These are phyloP conservation scores for Erpobdella octoculata DNA, from an alignment of 2,888 invertebrate genomes.

Conservation along the genomic window DNA sequence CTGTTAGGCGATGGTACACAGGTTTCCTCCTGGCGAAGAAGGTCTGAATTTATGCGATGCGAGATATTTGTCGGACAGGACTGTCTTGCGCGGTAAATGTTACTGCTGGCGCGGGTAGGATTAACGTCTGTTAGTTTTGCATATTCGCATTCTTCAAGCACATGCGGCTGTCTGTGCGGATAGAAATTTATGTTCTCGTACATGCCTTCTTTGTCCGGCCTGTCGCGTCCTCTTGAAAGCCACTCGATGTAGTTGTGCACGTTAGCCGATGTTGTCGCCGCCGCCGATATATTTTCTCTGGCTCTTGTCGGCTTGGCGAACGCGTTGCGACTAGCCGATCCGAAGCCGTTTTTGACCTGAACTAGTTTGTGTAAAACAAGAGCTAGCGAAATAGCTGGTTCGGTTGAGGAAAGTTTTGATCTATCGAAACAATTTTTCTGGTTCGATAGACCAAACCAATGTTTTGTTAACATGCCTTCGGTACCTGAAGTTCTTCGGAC, in stretches of 20 bases:
- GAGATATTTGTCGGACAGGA: too few species aligned
- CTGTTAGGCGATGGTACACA: neutral
- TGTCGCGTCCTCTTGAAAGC: neutral
- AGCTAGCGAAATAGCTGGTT: neutral
- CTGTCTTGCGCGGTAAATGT: neutral
- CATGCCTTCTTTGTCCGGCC: too few species aligned
- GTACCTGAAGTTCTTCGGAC: neutral
- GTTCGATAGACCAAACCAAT: neutral
- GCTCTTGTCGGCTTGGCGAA: too few species aligned
- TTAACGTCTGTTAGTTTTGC: neutral
- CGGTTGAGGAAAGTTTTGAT: too few species aligned
- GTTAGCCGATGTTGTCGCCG: neutral
- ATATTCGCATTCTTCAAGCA: too few species aligned
- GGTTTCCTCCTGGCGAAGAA: too few species aligned
- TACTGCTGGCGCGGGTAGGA: neutral
- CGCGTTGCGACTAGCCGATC: too few species aligned
- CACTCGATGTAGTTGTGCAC: neutral
- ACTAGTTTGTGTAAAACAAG: neutral
- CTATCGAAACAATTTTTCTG: neutral
- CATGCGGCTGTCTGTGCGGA: neutral
- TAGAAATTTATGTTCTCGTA: neutral
- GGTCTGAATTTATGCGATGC: neutral
- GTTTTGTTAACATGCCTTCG: neutral
- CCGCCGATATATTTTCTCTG: neutral
- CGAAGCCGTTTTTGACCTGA: too few species aligned